These are phyloP conservation scores for Herpetotheres cachinnans DNA, from an alignment of 2,113 vertebrate species.

Conservation along the genomic window DNA sequence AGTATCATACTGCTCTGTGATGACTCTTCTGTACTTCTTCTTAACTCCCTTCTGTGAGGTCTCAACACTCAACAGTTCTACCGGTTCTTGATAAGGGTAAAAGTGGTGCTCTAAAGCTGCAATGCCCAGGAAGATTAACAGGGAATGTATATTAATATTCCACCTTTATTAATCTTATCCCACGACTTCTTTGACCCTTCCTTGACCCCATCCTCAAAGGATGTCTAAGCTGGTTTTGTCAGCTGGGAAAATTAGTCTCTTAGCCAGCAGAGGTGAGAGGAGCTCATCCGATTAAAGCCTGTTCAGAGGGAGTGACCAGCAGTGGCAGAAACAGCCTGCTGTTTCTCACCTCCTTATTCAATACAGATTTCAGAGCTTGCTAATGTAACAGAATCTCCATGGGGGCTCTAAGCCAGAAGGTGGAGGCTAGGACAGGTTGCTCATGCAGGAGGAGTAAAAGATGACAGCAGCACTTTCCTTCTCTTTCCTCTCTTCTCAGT, in stretches of 20 bases:
- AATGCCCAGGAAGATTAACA: not conserved
- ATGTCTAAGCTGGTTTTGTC: not conserved
- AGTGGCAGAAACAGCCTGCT: not conserved
- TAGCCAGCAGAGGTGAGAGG: not conserved
- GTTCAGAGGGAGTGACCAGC: not conserved
- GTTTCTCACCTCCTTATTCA: not conserved
- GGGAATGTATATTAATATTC: not conserved
- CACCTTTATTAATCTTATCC: not conserved
- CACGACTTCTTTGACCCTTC: not conserved
- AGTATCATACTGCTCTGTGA: not conserved
- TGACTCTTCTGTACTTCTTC: not conserved
- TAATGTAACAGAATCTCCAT: rapidly evolving
- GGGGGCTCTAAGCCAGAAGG: not conserved
- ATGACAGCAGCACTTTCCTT: not conserved
- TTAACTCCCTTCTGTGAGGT: not conserved
- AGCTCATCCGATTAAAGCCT: not conserved
- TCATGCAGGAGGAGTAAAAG: not conserved
- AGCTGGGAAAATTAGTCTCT: not conserved
- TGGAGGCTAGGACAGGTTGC: not conserved
- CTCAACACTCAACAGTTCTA: not conserved
- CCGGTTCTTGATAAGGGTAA: not conserved
- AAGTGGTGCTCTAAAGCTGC: not conserved
- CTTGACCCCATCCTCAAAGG: not conserved
- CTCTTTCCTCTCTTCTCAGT: not conserved
- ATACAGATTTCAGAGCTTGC: not conserved